Evolutionary conservation across 2,797 vertebrate species (phyloP).

Genomic region (Danio jaintianensis): DNA sequence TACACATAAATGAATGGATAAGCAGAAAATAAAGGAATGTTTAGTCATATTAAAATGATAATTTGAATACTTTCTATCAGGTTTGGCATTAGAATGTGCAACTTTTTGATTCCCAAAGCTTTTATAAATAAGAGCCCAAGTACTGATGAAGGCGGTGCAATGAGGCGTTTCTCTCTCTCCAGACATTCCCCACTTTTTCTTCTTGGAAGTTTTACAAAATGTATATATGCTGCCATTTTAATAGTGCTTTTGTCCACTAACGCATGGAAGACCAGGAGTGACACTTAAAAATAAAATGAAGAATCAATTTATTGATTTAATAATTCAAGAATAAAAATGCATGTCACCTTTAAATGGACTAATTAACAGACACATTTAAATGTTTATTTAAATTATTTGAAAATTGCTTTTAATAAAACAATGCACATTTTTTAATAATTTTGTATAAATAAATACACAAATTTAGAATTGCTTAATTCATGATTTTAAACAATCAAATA

Average conservation of each 20-base stretch:
- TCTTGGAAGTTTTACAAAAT: background rate
- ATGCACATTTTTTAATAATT: too few relatives aligned
- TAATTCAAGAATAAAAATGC: too few relatives aligned
- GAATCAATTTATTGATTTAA: too few relatives aligned
- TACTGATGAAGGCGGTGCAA: constrained; percentile 13
- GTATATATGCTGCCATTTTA: background rate
- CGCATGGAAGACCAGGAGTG: too few relatives aligned
- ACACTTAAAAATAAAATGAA: too few relatives aligned
- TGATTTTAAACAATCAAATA: too few relatives aligned
- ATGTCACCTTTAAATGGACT: too few relatives aligned
- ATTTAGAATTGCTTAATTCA: too few relatives aligned
- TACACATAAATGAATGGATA: constrained; percentile 52
- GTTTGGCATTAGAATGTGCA: background rate
- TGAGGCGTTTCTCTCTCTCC: constrained; percentile 11
- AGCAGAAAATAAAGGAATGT: constrained; percentile 51
- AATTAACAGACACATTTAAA: background rate
- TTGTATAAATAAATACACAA: too few relatives aligned
- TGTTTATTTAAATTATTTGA: too few relatives aligned
- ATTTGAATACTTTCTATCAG: background rate
- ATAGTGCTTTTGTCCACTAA: background rate
- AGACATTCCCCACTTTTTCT: background rate
- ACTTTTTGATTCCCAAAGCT: background rate
- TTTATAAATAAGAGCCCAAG: background rate
- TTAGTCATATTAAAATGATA: constrained; percentile 66
- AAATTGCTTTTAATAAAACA: too few relatives aligned